Evolutionary conservation across 2,888 invertebrate species (phyloP), one percentile per base, ranked within the genome.

Genomic region (Phoenoteleia sp.): DNA sequence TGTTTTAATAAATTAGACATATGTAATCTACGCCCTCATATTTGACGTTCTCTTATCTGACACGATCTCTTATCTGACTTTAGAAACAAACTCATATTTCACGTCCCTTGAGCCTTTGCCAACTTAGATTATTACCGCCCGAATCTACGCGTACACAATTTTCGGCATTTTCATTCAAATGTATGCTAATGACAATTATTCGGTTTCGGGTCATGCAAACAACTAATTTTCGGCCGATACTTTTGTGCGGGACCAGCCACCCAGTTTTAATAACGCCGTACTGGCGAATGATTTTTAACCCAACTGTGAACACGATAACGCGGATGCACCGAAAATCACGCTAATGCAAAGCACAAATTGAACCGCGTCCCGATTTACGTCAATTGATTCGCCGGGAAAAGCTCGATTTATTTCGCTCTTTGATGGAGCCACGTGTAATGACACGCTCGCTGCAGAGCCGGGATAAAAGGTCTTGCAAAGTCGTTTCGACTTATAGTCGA

Each of bases 111-210:
- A 77, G 47, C 60, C 58, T 39, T 83, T 83, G 83, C 83, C 83
- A 83, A 83, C 72, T 83, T 19, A 67, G 60, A 62, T 79, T 83
- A 83, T 83, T 79, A 83, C 72, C 49, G 54, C 54, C 72, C 52
- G 77, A 72, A 58, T 83, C 39, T 72, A 76, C 60, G 72, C 82
- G 60, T 71, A 75, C 64, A 76, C 76, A 77, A 82, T 82, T 82
- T 64, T 82, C 52, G 77, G 72, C 49, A 74, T 77, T 74, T 74
- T 67, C 66, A 77, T 72, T 74, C 72, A 83, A 83, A 83, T 79
- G 27, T 83, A 83, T 83, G 83, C 77, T 77, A 83, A 83, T 82
- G 77, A 77, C 77, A 82, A 82, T 82, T 82, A 75, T 82, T 82
- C 72, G 66, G 66, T 82, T 82, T 77, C 58, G 64, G 49, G 71